Evolutionary conservation across 2,113 vertebrate species (phyloP).

Genomic region (Rhizomys pruinosus): DNA sequence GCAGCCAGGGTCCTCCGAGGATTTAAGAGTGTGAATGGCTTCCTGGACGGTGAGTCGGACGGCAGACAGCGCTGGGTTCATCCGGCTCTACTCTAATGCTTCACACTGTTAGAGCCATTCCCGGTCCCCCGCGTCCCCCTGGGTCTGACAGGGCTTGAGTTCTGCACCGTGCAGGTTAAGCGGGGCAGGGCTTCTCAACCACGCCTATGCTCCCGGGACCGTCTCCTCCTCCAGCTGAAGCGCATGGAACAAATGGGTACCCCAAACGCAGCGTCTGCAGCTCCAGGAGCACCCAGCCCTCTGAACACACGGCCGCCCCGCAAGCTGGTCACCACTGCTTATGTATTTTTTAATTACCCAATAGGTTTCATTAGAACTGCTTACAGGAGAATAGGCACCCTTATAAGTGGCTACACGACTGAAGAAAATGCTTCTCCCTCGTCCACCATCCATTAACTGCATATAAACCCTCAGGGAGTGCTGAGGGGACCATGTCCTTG

Average conservation of each 20-base stretch:
- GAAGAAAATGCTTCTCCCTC: not conserved
- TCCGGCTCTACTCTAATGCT: not conserved
- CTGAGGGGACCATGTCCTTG: no score
- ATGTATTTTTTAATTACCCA: not conserved
- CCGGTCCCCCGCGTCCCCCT: not conserved
- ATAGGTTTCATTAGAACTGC: not conserved
- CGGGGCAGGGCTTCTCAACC: not conserved
- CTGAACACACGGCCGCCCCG: not conserved
- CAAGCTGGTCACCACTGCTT: not conserved
- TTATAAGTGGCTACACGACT: not conserved
- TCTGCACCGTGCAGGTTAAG: not conserved
- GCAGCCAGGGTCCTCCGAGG: slow-evolving; percentile 80
- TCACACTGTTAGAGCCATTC: not conserved
- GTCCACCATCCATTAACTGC: not conserved
- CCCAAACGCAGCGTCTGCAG: not conserved
- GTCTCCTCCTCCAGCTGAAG: not conserved
- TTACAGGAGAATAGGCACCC: not conserved
- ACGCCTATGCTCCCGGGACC: not conserved
- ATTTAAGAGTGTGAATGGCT: slow-evolving; percentile 82
- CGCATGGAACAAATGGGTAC: not conserved
- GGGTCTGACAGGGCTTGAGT: not conserved
- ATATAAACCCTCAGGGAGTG: not conserved
- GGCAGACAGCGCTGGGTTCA: slow-evolving; percentile 62
- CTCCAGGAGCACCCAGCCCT: not conserved
- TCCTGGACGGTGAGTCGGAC: slow-evolving; percentile 81